Percentiles rank a stretch among this genome's conserved stretches.
Evolutionary conservation across 1,140 invertebrate genomes (phyloP).

Genomic region (Lepeophtheirus salmonis): DNA sequence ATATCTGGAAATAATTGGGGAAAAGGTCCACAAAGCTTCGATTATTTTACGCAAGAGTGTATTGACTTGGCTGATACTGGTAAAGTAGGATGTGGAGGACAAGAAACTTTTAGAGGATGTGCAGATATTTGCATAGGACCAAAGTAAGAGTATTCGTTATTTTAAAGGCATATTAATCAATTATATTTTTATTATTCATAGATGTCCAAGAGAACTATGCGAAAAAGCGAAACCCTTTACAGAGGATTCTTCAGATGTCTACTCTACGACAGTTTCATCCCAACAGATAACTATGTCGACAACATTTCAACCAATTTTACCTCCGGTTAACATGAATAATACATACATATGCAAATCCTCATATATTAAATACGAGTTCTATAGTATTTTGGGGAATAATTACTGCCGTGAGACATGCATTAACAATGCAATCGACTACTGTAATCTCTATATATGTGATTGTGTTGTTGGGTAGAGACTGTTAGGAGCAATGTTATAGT

Average conservation of each 20-base stretch:
- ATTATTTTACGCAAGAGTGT: conserved; percentile 3
- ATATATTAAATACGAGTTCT: neutral
- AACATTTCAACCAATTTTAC: neutral
- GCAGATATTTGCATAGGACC: conserved; percentile 13
- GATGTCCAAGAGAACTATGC: conserved; percentile 2
- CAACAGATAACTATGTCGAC: neutral
- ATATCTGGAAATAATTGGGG: conserved; percentile 15
- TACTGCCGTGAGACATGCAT: neutral
- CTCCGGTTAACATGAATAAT: neutral
- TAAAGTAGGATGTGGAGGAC: conserved; percentile 12
- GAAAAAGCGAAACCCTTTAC: neutral
- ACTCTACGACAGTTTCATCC: neutral
- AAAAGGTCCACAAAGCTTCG: conserved; percentile 3
- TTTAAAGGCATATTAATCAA: neutral
- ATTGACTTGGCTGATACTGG: neutral
- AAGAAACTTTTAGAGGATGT: conserved; percentile 16
- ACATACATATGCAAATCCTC: neutral
- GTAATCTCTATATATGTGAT: conserved; percentile 1
- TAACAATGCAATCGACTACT: neutral
- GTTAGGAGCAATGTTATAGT: too few species aligned
- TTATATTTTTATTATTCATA: neutral
- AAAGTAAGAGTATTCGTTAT: neutral
- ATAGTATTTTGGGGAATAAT: neutral
- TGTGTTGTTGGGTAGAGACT: too few species aligned
- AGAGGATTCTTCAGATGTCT: neutral